Evolutionary conservation across 1,140 invertebrate species (phyloP).

Genomic region (Apis florea): DNA sequence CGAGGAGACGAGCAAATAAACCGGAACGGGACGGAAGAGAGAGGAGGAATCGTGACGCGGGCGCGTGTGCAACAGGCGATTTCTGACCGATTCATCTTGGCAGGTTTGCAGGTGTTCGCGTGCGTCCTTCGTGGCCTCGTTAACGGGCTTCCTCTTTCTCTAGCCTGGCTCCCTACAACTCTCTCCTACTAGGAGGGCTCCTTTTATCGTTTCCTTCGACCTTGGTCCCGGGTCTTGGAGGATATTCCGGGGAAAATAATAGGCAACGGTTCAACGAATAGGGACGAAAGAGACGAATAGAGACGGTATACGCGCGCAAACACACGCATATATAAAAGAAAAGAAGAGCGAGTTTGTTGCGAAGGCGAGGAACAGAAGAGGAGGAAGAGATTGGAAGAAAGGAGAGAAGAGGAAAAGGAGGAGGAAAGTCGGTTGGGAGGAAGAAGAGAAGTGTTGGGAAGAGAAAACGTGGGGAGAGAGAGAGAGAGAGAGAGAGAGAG

Average conservation of each 20-base stretch:
- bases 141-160: constrained; percentile 40
- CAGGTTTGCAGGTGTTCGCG: constrained; percentile 51
- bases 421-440: neutral
- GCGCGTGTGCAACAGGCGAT: constrained; percentile 47
- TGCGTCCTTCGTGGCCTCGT: constrained; percentile 47
- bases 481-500: constrained; percentile 1
- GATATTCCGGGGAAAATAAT: neutral
- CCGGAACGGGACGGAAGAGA: neutral
- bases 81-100: constrained; percentile 49
- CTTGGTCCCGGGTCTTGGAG: too few species aligned
- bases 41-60: constrained; percentile 30
- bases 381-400: neutral
- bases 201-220: neutral
- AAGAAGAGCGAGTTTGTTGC: neutral
- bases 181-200: too few species aligned
- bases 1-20: neutral
- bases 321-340: too few species aligned
- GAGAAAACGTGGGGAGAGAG: neutral
- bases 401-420: constrained; percentile 7
- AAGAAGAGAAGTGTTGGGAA: constrained; percentile 1
- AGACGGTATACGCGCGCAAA: too few species aligned
- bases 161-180: neutral
- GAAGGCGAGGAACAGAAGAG: too few species aligned
- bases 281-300: too few species aligned
- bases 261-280: too few species aligned